phyloP scores from a whole-genome alignment of 2,113 vertebrate genomes.

The Monarcha castaneiventris region DNA sequence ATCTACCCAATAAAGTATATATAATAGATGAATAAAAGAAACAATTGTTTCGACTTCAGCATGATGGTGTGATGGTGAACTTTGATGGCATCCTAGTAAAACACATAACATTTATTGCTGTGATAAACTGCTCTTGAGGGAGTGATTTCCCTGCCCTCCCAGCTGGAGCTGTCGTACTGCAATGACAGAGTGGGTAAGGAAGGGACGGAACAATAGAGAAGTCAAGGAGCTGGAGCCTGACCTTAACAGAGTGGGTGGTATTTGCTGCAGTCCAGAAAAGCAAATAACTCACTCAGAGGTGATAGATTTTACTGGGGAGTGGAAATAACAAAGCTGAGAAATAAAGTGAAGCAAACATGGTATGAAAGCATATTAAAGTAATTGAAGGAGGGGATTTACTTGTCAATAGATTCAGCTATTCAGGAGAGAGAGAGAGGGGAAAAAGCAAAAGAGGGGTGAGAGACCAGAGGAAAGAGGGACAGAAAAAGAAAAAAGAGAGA shows the following conservation, averaged over 20 bases:
- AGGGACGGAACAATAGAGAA: conserved; percentile 71
- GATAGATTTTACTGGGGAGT: conserved; percentile 64
- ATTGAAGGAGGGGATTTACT: conserved; percentile 37
- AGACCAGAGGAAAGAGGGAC: not conserved
- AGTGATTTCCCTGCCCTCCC: conserved; percentile 70
- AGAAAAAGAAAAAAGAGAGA: not conserved
- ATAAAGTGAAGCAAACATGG: conserved; percentile 46
- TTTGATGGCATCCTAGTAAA: conserved; percentile 77
- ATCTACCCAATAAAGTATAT: not conserved
- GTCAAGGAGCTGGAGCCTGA: conserved; percentile 58
- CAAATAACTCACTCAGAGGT: conserved; percentile 72
- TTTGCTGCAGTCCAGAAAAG: conserved; percentile 50
- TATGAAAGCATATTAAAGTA: conserved; percentile 53
- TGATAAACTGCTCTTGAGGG: conserved; percentile 74
- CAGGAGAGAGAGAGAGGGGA: not conserved
- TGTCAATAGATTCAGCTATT: conserved; percentile 37
- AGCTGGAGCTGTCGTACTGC: conserved; percentile 59
- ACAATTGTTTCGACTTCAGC: conserved; percentile 63
- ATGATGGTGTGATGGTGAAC: conserved; percentile 69
- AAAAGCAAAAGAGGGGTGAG: not conserved
- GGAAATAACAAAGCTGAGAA: conserved; percentile 68
- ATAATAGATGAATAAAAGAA: conserved; percentile 53
- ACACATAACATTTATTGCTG: conserved; percentile 71
- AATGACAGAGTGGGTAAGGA: conserved; percentile 64
- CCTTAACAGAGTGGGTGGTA: conserved; percentile 74